These are phyloP conservation scores for Gastrophysa polygoni DNA, from an alignment of 2,888 invertebrate species.

Conservation along the genomic window DNA sequence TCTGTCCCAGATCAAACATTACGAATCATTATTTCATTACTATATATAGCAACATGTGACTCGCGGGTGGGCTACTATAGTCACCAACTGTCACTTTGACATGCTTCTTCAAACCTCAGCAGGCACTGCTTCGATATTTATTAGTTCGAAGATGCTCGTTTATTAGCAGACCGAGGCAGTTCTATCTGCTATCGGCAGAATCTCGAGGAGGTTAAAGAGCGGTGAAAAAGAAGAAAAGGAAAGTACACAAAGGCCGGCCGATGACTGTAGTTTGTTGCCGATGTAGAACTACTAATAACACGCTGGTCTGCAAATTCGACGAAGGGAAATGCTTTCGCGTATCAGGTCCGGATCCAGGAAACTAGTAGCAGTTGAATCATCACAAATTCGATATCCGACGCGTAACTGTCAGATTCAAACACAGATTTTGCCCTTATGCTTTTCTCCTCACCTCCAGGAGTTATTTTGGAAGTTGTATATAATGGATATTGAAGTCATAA, in stretches of 20 bases:
- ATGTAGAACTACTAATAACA: constrained; percentile 47
- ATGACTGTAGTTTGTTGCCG: constrained; percentile 44
- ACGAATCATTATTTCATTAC: constrained; percentile 9
- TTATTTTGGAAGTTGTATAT: too few relatives aligned
- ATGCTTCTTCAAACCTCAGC: constrained; percentile 56
- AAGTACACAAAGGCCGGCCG: constrained; percentile 40
- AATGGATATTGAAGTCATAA: too few relatives aligned
- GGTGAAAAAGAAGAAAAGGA: constrained; percentile 19
- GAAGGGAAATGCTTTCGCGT: constrained; percentile 33
- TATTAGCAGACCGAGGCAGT: constrained; percentile 34
- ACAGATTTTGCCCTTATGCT: too few relatives aligned
- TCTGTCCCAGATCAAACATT: background rate
- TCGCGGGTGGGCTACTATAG: constrained; percentile 52
- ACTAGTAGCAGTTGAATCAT: too few relatives aligned
- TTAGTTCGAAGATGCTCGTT: constrained; percentile 45
- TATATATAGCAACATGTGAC: constrained; percentile 17
- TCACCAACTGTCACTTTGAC: constrained; percentile 52
- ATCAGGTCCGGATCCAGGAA: constrained; percentile 20
- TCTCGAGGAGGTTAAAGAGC: constrained; percentile 35
- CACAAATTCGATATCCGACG: too few relatives aligned
- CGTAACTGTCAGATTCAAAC: too few relatives aligned
- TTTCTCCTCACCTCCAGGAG: too few relatives aligned
- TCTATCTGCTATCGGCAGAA: constrained; percentile 35
- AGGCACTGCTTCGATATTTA: constrained; percentile 50
- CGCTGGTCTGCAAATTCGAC: constrained; percentile 45